phyloP scores from a whole-genome alignment of 1,140 invertebrate genomes.

The Papilio machaon region DNA sequence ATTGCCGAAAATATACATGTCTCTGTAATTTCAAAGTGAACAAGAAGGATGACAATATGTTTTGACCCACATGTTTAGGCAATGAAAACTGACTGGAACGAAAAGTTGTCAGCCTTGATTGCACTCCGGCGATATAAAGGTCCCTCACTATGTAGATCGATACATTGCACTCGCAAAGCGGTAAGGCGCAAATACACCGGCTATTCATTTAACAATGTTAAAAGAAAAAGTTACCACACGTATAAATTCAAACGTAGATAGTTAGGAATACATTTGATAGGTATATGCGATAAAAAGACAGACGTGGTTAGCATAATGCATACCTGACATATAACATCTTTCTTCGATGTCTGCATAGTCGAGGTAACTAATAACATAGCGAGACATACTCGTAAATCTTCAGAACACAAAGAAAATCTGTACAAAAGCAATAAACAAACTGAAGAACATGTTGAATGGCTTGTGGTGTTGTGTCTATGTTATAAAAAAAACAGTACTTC shows the following conservation, averaged over 20 bases:
- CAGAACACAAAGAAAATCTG: background rate
- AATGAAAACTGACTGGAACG: background rate
- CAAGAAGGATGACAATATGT: background rate
- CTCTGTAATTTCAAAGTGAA: background rate
- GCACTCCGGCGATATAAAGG: conserved; percentile 9
- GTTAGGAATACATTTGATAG: background rate
- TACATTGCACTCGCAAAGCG: background rate
- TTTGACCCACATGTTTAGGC: background rate
- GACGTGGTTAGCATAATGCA: conserved; percentile 10
- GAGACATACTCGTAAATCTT: background rate
- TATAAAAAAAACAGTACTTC: background rate
- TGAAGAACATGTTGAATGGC: background rate
- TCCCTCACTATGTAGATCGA: conserved; percentile 21
- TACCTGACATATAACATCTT: conserved; percentile 23
- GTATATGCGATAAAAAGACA: background rate
- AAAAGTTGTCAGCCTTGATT: conserved; percentile 31
- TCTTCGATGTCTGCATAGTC: conserved; percentile 13
- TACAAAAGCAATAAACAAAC: background rate
- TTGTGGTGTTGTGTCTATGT: background rate
- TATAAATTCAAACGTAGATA: background rate
- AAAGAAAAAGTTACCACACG: background rate
- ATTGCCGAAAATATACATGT: background rate
- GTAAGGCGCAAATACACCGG: background rate
- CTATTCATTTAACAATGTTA: background rate
- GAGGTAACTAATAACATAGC: background rate